Percentiles rank a stretch among this genome's conserved stretches.
phyloP scores from a whole-genome alignment of 2,888 invertebrate species.

The Pandemis corylana region DNA sequence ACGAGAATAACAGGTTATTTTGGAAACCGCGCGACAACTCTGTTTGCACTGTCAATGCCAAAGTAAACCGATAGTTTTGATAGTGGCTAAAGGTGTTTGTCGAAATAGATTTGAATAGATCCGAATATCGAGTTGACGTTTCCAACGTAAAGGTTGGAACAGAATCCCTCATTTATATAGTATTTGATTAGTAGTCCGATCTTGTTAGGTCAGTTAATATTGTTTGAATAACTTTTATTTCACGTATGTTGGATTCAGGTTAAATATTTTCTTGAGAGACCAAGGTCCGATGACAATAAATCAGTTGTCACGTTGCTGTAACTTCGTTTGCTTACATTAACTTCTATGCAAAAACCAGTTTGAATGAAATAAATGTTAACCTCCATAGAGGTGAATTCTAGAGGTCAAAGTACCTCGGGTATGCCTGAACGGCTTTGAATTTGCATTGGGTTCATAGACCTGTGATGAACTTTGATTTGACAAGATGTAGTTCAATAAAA shows the following conservation, averaged over 20 bases:
- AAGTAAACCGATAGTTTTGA: background rate
- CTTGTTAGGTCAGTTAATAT: background rate
- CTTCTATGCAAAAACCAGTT: background rate
- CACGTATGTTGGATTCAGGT: too few species aligned
- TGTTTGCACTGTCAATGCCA: conserved; percentile 10
- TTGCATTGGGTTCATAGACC: background rate
- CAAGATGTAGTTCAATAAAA: too few species aligned
- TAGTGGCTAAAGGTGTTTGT: background rate
- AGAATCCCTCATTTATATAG: background rate
- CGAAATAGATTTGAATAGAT: background rate
- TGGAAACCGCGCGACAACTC: conserved; percentile 5
- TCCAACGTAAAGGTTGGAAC: background rate
- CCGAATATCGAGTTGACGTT: background rate
- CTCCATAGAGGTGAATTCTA: background rate
- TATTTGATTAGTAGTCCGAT: background rate
- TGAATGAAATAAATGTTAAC: background rate
- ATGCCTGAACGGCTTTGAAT: background rate
- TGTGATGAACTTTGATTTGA: background rate
- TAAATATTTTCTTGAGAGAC: too few species aligned
- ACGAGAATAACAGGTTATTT: conserved; percentile 22
- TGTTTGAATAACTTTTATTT: too few species aligned
- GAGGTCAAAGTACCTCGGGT: background rate
- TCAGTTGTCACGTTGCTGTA: too few species aligned
- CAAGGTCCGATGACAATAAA: background rate
- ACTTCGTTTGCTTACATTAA: background rate